Conservation (phyloP, 2,888 invertebrate species). For the Trimorus sp. region DNA sequence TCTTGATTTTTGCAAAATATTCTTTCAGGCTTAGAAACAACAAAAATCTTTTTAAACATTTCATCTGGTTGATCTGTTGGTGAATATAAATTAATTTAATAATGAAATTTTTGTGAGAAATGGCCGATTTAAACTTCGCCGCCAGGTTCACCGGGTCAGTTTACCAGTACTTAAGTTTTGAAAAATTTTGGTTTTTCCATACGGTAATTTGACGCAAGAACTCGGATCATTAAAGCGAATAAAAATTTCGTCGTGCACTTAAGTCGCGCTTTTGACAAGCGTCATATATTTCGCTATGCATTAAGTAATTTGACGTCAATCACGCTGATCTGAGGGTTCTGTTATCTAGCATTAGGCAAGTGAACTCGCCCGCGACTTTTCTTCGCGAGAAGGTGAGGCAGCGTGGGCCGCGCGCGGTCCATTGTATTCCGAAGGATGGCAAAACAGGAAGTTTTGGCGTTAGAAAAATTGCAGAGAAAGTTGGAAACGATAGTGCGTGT, state of each 20-base stretch:
- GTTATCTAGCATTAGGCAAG: slow-evolving; percentile 25
- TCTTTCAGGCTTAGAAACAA: too few relatives aligned
- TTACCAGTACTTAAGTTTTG: too few relatives aligned
- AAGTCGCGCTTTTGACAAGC: neutral
- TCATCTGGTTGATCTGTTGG: too few relatives aligned
- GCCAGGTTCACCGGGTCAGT: too few relatives aligned
- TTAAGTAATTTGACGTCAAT: slow-evolving; percentile 20
- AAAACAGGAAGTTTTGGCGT: slow-evolving; percentile 33
- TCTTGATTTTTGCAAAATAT: too few relatives aligned
- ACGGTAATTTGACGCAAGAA: too few relatives aligned
- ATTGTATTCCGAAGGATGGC: slow-evolving; percentile 27
- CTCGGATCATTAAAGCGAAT: neutral
- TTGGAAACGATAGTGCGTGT: neutral
- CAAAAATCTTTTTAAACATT: too few relatives aligned
- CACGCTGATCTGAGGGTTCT: slow-evolving; percentile 15
- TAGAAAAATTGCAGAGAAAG: slow-evolving; percentile 20
- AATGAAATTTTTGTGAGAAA: too few relatives aligned
- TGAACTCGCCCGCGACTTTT: slow-evolving; percentile 29
- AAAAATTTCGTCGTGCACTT: neutral
- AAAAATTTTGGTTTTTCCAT: too few relatives aligned
- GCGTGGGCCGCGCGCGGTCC: slow-evolving; percentile 24
- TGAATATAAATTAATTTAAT: too few relatives aligned
- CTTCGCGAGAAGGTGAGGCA: slow-evolving; percentile 5
- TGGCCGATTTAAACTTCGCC: too few relatives aligned
- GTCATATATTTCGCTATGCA: neutral